Evolutionary conservation across 2,797 vertebrate species (phyloP).

Genomic region (Helarctos malayanus): DNA sequence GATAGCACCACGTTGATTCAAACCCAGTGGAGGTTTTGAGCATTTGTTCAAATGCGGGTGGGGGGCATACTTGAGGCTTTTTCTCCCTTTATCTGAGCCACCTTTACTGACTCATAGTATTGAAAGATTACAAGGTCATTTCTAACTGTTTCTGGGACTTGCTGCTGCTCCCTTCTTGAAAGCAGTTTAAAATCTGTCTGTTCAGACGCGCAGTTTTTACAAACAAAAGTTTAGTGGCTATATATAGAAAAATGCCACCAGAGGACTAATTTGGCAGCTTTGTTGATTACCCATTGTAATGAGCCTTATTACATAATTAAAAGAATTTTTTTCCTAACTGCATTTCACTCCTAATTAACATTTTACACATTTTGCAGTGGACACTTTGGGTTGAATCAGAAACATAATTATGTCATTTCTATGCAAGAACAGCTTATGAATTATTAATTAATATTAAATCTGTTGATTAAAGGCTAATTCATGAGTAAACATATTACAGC

Average conservation of each 20-base stretch:
- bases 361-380: constrained; percentile 89
- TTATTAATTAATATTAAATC: constrained; percentile 91
- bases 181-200: constrained; percentile 82
- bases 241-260: constrained; percentile 86
- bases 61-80: background rate
- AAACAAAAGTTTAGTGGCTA: constrained; percentile 88
- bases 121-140: constrained; percentile 32
- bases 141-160: constrained; percentile 54
- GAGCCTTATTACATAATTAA: constrained; percentile 91
- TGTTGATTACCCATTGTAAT: constrained; percentile 91
- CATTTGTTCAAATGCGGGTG: background rate
- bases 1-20: background rate
- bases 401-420: constrained; percentile 88
- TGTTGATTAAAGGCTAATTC: constrained; percentile 90
- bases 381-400: constrained; percentile 87
- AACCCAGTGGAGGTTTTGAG: background rate
- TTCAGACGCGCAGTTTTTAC: constrained; percentile 81
- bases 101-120: constrained; percentile 1
- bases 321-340: constrained; percentile 88
- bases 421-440: constrained; percentile 87
- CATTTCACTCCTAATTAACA: constrained; percentile 89
- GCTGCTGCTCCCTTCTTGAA: constrained; percentile 51
- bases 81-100: constrained; percentile 8
- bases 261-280: constrained; percentile 87
- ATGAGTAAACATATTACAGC: constrained; percentile 85